These are phyloP conservation scores for Oncorhynchus gorbuscha DNA, from an alignment of 2,113 vertebrate genomes.

Conservation along the genomic window DNA sequence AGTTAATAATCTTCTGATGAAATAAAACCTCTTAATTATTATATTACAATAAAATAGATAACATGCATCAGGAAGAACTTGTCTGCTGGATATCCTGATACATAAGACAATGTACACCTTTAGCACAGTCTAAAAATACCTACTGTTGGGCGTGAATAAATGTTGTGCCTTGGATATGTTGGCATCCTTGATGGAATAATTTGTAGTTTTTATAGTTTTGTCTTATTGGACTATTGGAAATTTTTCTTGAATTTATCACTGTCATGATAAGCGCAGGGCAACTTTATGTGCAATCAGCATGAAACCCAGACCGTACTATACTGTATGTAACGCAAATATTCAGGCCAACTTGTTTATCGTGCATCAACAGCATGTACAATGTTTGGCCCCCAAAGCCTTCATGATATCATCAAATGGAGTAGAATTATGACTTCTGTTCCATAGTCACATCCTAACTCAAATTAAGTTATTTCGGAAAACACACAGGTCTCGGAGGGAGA, in stretches of 20 bases:
- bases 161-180: not conserved
- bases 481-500: slow-evolving; percentile 13
- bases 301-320: not conserved
- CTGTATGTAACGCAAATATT: not conserved
- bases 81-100: slow-evolving; percentile 44
- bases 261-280: not conserved
- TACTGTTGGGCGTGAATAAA: not conserved
- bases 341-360: not conserved
- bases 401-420: slow-evolving; percentile 32
- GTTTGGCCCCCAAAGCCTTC: slow-evolving; percentile 18
- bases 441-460: slow-evolving; percentile 60
- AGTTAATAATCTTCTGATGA: slow-evolving; percentile 52
- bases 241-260: not conserved
- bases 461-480: slow-evolving; percentile 58
- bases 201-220: not conserved
- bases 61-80: slow-evolving; percentile 28
- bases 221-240: not conserved
- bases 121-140: slow-evolving; percentile 45
- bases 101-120: slow-evolving; percentile 47
- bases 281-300: not conserved
- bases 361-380: not conserved
- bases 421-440: slow-evolving; percentile 57
- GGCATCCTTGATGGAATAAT: not conserved
- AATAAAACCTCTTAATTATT: slow-evolving; percentile 33
- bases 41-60: slow-evolving; percentile 26